These are phyloP conservation scores for Heterochromis multidens DNA, from an alignment of 2,113 vertebrate genomes.

Conservation along the genomic window DNA sequence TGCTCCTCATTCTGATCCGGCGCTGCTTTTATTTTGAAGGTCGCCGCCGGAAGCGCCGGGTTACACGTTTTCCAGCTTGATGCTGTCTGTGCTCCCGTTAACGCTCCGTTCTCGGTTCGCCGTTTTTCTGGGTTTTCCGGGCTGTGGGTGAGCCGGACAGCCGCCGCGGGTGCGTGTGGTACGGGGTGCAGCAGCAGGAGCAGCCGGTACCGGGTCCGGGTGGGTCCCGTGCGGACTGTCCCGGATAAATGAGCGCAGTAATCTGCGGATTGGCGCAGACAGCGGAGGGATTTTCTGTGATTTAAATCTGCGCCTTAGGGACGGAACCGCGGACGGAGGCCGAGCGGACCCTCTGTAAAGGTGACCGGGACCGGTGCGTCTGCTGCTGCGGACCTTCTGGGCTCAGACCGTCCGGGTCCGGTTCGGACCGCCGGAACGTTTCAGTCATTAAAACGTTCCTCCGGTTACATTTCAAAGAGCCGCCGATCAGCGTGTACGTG, in stretches of 20 bases:
- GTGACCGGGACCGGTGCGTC: not conserved
- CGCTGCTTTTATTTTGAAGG: conserved; percentile 47
- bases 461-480: too few species aligned
- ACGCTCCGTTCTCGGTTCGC: not conserved
- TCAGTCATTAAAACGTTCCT: too few species aligned
- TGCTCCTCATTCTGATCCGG: too few species aligned
- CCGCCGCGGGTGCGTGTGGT: not conserved
- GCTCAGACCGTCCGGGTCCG: not conserved
- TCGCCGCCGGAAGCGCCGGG: not conserved
- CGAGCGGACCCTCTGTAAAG: too few species aligned
- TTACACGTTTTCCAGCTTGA: not conserved
- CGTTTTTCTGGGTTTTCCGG: not conserved
- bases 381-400: not conserved
- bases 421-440: not conserved
- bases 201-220: not conserved
- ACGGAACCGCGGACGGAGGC: not conserved
- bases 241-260: conserved; percentile 2
- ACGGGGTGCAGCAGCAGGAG: not conserved
- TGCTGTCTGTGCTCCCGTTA: not conserved
- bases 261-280: conserved; percentile 38
- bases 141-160: not conserved
- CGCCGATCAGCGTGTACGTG: too few species aligned
- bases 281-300: conserved; percentile 15
- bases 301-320: not conserved
- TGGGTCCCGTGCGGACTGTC: not conserved